Base-by-base conservation (phyloP, 2,797 vertebrate species). In the Myotis planiceps region DNA sequence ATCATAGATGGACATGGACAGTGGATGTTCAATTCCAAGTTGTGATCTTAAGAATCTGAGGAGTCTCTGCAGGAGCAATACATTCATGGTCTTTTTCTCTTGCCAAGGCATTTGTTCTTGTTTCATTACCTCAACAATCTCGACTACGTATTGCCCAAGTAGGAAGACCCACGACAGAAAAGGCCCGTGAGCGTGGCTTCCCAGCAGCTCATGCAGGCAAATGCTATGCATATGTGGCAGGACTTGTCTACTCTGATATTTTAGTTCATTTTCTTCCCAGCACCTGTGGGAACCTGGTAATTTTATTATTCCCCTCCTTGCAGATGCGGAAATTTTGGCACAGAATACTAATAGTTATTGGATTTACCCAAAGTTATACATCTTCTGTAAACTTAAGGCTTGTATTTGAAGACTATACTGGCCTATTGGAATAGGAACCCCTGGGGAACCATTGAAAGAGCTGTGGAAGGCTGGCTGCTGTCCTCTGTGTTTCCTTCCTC, bases 291-390 rank as follows among this genome's bases (percentile, higher is more conserved):
- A 45, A 23, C 19, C n/a, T 3, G 29, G n/a, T 45, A 12, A 63
- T 27, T 69, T 94, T 75, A 7, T 55, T 60, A 42, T 45, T 86
- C 6, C 9, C 45, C 5, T 32, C 18, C 21, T 42, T 13, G 27
- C 7, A 89, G 45, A 23, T 72, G 72, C 53, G 12, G 21, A 90
- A 86, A 34, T 23, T 1, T 6, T 85, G 47, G 76, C 66, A 34
- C 68, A 63, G 25, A 29, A 9, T 42, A 42, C 42, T 42, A 42
- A 42, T 65, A 9, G 34, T 53, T 49, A n/a, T 72, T 91, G 83
- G 47, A 47, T 92, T 92, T 90, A 55, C 19, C 37, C 34, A 45
- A 60, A 45, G 55, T 92, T 37, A 60, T 12, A 42, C 42, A 88
- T 51, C 76, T 84, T 87, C 12, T 55, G 6, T 86, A 83, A 87